Percentiles rank a stretch among this genome's conserved stretches.
phyloP scores from a whole-genome alignment of 2,797 vertebrate species.

The Sebastes hubbsi region DNA sequence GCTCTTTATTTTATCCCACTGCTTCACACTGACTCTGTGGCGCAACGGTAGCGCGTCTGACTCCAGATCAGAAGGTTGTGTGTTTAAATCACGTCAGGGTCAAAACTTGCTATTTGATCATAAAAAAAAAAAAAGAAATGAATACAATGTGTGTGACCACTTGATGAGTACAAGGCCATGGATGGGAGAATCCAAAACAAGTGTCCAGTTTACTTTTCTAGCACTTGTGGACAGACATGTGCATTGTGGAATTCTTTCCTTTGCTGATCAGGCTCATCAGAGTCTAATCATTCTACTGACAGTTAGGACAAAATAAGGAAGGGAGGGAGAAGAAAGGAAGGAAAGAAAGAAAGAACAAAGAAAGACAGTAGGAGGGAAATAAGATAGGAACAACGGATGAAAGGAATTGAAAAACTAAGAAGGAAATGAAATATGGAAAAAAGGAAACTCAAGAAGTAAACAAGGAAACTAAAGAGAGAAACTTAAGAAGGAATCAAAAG shows the following conservation, averaged over 20 bases:
- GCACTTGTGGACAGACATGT: not conserved
- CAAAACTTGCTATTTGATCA: not conserved
- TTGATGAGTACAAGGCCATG: not conserved
- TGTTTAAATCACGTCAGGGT: not conserved
- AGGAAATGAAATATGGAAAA: not conserved
- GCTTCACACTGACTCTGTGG: not conserved
- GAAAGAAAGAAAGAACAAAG: not conserved
- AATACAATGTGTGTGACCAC: fast-evolving
- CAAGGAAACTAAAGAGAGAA: no score
- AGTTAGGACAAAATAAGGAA: not conserved
- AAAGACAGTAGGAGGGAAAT: no score
- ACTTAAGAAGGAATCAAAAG: no score
- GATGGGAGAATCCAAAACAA: not conserved
- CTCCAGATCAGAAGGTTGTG: constrained; percentile 3
- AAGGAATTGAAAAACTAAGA: no score
- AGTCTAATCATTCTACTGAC: not conserved
- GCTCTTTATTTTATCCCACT: not conserved
- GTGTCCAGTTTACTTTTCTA: not conserved
- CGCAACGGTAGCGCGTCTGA: not conserved
- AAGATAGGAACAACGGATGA: no score
- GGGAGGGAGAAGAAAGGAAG: not conserved
- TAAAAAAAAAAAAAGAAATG: not conserved
- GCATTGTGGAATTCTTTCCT: not conserved
- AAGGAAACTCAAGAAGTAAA: no score
- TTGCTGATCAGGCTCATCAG: not conserved